A percentile compares a stretch with the other conserved stretches of the same genome.
Conservation (phyloP, 2,797 vertebrate species). For the Bradypodion pumilum region DNA sequence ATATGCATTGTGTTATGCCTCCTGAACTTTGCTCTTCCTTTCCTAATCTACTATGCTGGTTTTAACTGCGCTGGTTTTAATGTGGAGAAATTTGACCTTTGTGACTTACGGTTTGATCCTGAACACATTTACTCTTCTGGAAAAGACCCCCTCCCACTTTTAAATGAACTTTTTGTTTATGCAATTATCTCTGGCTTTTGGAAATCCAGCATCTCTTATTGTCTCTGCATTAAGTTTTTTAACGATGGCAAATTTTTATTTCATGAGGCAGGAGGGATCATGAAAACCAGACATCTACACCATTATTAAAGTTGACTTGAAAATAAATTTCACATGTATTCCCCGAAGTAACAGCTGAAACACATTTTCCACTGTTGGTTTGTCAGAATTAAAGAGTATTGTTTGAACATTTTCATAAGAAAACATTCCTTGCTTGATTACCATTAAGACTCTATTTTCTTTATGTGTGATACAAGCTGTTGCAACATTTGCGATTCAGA, state of each 20-base stretch:
- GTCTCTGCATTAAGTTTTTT: background rate
- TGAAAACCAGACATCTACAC: background rate
- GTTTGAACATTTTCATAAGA: conserved; percentile 18
- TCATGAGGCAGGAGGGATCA: background rate
- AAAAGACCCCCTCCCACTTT: too few species aligned
- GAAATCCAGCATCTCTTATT: background rate
- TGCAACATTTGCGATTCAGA: background rate
- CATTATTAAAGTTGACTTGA: background rate
- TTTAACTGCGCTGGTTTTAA: too few species aligned
- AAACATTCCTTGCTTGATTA: background rate
- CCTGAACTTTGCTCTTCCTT: background rate
- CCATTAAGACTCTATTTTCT: background rate
- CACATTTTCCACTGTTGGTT: background rate
- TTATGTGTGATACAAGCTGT: background rate
- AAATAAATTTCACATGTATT: background rate
- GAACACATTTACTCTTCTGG: too few species aligned
- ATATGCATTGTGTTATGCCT: too few species aligned
- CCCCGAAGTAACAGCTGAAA: background rate
- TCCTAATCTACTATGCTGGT: too few species aligned
- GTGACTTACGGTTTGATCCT: too few species aligned
- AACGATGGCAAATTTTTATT: background rate
- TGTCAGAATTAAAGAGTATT: background rate
- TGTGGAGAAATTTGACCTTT: too few species aligned
- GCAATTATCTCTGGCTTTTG: background rate
- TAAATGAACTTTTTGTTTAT: background rate